These are phyloP conservation scores for Miichthys miiuy DNA, from an alignment of 2,797 vertebrate genomes.

Conservation along the genomic window DNA sequence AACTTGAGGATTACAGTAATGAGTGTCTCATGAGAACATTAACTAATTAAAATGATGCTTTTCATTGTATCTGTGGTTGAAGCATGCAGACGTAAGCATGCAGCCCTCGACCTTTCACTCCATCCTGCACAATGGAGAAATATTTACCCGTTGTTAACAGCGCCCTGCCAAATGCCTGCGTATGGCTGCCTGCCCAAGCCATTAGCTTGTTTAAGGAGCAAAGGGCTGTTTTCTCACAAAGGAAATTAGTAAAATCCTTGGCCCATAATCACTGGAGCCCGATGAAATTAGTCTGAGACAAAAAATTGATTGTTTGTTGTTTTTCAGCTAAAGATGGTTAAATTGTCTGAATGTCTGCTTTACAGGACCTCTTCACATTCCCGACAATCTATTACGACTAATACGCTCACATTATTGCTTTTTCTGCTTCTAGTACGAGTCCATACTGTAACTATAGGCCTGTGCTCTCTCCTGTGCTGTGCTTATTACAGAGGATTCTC, in stretches of 20 bases:
- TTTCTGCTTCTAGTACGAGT: not conserved
- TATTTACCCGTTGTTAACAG: constrained; percentile 56
- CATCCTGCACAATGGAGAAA: constrained; percentile 27
- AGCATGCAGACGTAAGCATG: not conserved
- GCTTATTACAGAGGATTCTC: not conserved
- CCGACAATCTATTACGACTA: constrained; percentile 7
- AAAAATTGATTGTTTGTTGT: constrained; percentile 60
- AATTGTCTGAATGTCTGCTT: constrained; percentile 17
- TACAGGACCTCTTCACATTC: constrained; percentile 8
- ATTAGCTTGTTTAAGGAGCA: constrained; percentile 68
- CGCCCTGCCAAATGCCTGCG: constrained; percentile 32
- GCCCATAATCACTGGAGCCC: constrained; percentile 62
- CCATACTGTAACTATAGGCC: not conserved
- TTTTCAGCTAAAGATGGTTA: constrained; percentile 37
- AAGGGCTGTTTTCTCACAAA: constrained; percentile 61
- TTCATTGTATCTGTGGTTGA: constrained; percentile 13
- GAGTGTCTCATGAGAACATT: not conserved
- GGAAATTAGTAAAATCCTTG: constrained; percentile 63
- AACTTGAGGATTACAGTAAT: not conserved
- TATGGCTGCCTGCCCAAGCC: constrained; percentile 58
- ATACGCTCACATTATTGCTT: constrained; percentile 15
- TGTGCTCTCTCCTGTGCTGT: not conserved
- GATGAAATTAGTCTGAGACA: constrained; percentile 59
- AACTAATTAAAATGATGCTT: constrained; percentile 27
- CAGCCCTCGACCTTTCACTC: constrained; percentile 32